A percentile compares a stretch with the other conserved stretches of the same genome.
Evolutionary conservation across 2,797 vertebrate species (phyloP).

Genomic region (Dendrocincla fuliginosa): DNA sequence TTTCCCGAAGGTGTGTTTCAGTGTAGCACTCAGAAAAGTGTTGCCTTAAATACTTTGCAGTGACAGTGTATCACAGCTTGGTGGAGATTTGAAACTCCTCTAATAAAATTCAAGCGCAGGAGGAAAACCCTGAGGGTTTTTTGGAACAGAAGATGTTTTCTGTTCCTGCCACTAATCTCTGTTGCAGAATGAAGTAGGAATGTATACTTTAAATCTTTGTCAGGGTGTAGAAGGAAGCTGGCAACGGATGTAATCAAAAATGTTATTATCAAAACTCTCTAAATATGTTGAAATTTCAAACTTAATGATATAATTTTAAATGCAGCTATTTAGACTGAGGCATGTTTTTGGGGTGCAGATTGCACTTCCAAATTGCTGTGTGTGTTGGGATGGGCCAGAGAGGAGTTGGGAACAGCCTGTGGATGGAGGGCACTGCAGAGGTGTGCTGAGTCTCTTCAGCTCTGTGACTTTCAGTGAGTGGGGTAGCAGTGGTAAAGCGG

Average conservation of each 20-base stretch:
- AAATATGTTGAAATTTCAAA: slow-evolving; percentile 15
- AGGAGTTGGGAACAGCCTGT: background rate
- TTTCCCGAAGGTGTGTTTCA: background rate
- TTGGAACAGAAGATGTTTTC: slow-evolving; percentile 65
- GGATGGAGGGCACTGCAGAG: background rate
- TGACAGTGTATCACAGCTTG: background rate
- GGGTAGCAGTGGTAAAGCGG: background rate
- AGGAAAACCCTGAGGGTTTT: slow-evolving; percentile 47
- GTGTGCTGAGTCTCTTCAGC: background rate
- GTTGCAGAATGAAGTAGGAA: slow-evolving; percentile 56
- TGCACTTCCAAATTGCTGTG: background rate
- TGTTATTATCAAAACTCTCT: slow-evolving; percentile 24
- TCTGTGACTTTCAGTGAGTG: background rate
- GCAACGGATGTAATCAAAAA: slow-evolving; percentile 49
- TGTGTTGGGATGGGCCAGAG: accelerated
- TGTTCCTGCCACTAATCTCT: slow-evolving; percentile 56
- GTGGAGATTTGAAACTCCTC: slow-evolving; percentile 21
- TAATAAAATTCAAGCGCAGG: slow-evolving; percentile 7
- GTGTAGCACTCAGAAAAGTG: background rate
- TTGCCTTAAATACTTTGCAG: background rate
- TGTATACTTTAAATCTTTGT: slow-evolving; percentile 39
- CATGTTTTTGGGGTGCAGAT: background rate
- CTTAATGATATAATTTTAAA: background rate
- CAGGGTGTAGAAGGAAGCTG: slow-evolving; percentile 69
- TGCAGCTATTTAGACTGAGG: background rate